phyloP scores from a whole-genome alignment of 2,113 vertebrate genomes.

The Zootoca vivipara region DNA sequence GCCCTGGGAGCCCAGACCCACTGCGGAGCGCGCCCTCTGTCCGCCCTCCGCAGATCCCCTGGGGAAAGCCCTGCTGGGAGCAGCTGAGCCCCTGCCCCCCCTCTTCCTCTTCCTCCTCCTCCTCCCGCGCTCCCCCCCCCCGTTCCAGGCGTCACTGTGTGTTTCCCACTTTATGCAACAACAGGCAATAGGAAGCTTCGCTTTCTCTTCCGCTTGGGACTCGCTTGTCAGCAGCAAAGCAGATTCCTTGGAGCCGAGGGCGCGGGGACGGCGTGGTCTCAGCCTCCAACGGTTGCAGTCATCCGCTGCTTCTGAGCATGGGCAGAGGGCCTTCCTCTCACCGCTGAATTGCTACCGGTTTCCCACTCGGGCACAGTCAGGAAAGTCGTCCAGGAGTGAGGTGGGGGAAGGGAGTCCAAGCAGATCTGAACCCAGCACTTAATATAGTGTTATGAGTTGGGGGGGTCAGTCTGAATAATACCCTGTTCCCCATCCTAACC shows the following conservation, averaged over 20 bases:
- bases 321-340: neutral
- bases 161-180: neutral
- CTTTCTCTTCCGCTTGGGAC: neutral
- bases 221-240: neutral
- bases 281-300: no score
- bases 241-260: neutral
- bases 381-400: neutral
- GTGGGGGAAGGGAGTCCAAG: neutral
- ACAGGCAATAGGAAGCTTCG: neutral
- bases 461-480: no score
- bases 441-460: neutral
- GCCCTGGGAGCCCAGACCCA: neutral
- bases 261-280: no score
- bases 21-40: neutral
- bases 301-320: neutral
- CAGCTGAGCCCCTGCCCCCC: neutral
- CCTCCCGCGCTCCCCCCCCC: neutral
- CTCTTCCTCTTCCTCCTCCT: no score
- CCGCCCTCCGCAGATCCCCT: neutral
- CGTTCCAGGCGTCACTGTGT: neutral
- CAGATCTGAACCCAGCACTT: neutral
- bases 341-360: neutral
- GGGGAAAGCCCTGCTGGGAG: neutral
- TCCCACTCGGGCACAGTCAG: neutral
- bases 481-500: no score